Evolutionary conservation across 2,888 invertebrate species (phyloP).

Genomic region (Galeruca laticollis): DNA sequence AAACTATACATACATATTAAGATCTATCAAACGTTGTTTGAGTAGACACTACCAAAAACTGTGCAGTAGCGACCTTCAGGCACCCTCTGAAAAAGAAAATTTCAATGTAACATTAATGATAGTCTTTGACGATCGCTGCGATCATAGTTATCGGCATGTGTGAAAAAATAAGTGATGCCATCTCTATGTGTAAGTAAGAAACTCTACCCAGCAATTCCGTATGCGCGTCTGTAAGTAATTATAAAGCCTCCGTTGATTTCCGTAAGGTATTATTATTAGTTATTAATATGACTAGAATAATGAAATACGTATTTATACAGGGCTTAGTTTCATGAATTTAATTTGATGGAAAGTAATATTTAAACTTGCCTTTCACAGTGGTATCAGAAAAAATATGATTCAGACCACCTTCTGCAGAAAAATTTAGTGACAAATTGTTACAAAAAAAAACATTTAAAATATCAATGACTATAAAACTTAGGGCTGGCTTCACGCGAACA

Average conservation of each 20-base stretch:
- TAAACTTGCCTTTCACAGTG: too few species aligned
- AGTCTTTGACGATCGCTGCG: constrained; percentile 24
- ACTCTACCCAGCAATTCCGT: constrained; percentile 19
- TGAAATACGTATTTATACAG: constrained; percentile 1
- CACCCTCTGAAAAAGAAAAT: constrained; percentile 40
- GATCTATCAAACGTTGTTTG: background rate
- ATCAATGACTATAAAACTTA: too few species aligned
- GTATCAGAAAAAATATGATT: too few species aligned
- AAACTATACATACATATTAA: background rate
- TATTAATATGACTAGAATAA: constrained; percentile 15
- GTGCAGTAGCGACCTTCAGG: constrained; percentile 52
- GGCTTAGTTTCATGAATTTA: too few species aligned
- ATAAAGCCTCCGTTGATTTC: constrained; percentile 10
- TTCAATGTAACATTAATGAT: constrained; percentile 20
- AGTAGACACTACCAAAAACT: constrained; percentile 33
- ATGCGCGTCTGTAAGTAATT: constrained; percentile 26
- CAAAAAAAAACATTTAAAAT: too few species aligned
- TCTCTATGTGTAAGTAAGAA: constrained; percentile 14
- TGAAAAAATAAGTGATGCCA: constrained; percentile 22
- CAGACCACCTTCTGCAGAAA: too few species aligned
- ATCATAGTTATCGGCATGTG: constrained; percentile 27
- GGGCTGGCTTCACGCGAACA: too few species aligned
- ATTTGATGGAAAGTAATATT: too few species aligned
- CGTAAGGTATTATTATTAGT: constrained; percentile 12
- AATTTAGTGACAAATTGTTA: too few species aligned